Evolutionary conservation across 1,140 invertebrate genomes (phyloP).

Genomic region (Drosophila guanche): DNA sequence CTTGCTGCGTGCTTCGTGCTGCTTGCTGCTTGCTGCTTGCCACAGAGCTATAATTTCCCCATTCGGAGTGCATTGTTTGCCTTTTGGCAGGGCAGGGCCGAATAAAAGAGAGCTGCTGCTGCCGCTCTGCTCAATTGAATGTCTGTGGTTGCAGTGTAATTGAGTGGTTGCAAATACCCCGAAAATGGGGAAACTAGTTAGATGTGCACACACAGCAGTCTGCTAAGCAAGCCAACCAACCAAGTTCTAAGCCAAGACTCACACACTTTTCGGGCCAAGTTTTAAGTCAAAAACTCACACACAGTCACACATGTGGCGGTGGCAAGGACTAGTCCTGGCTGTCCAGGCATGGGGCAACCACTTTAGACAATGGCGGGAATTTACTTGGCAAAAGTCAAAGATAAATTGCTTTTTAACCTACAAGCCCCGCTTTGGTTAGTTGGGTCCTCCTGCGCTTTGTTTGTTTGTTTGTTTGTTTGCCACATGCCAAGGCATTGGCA

Average conservation of each 20-base stretch:
- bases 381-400: constrained; percentile 77
- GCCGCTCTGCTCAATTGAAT: constrained; percentile 70
- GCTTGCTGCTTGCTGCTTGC: constrained; percentile 11
- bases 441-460: constrained; percentile 64
- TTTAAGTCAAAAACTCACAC: constrained; percentile 7
- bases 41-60: constrained; percentile 15
- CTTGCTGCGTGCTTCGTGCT: constrained; percentile 8
- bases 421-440: constrained; percentile 62
- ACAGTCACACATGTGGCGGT: neutral
- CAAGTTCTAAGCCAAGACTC: constrained; percentile 18
- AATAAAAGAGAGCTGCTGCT: constrained; percentile 13
- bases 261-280: constrained; percentile 3
- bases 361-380: constrained; percentile 75
- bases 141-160: constrained; percentile 58
- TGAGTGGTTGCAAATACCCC: constrained; percentile 70
- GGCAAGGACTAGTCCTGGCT: constrained; percentile 5
- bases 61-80: constrained; percentile 63
- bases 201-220: constrained; percentile 47
- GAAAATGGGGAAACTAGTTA: constrained; percentile 66
- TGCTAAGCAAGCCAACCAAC: constrained; percentile 5
- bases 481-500: constrained; percentile 21
- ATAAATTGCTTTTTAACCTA: constrained; percentile 81
- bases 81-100: constrained; percentile 32
- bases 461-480: constrained; percentile 71
- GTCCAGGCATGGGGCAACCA: constrained; percentile 47